Percentiles rank a stretch among this genome's conserved stretches.
These are phyloP conservation scores for Campopleginae sp. DNA, from an alignment of 2,888 invertebrate genomes.

Conservation along the genomic window DNA sequence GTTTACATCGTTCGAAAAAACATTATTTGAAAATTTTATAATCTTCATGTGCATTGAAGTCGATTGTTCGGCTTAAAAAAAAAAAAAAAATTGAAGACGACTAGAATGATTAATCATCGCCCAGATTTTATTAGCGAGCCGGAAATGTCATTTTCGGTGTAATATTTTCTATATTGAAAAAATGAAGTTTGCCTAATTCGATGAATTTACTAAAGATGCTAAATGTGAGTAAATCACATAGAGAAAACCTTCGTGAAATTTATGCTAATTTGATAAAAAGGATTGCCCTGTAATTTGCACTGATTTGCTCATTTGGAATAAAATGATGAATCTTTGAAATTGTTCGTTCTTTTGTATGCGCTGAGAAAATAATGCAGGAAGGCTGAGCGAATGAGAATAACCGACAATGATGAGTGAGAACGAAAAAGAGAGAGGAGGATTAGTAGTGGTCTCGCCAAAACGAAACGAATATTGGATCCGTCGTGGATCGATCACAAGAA, in stretches of 20 bases:
- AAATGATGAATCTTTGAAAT: background rate
- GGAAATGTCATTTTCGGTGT: background rate
- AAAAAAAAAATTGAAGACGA: background rate
- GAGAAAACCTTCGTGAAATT: background rate
- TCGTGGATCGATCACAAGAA: slow-evolving; percentile 59
- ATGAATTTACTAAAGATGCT: too few species aligned
- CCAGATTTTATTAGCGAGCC: background rate
- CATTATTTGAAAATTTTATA: too few species aligned
- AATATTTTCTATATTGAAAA: background rate
- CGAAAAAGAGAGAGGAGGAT: slow-evolving; percentile 3
- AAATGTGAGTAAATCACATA: background rate
- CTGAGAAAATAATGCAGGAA: background rate
- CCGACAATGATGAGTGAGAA: background rate
- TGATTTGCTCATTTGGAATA: background rate
- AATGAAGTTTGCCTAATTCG: background rate
- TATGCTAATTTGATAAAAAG: background rate
- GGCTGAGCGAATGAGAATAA: background rate
- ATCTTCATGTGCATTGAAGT: background rate
- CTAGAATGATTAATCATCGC: background rate
- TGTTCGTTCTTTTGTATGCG: background rate
- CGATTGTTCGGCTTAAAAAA: background rate
- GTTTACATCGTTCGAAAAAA: too few species aligned
- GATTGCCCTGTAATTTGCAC: background rate
- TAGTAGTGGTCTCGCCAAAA: slow-evolving; percentile 52
- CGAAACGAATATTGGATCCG: slow-evolving; percentile 61